Percentiles rank a stretch among this genome's conserved stretches.
Evolutionary conservation across 2,888 invertebrate species (phyloP).

Genomic region (Loripinus fragilis): DNA sequence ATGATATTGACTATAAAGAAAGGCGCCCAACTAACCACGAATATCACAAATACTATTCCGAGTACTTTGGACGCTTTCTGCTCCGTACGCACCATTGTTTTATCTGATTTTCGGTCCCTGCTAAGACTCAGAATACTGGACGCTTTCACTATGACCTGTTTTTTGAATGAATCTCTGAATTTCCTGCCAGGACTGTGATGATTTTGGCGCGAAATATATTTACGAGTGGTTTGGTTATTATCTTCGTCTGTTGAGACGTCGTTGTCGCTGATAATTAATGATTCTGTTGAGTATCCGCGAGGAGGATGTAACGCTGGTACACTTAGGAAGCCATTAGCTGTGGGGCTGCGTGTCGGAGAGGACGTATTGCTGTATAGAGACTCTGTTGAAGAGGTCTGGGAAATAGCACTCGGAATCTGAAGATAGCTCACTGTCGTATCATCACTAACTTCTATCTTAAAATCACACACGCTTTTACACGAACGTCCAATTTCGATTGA

Average conservation of each 20-base stretch:
- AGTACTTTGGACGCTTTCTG: conserved; percentile 96
- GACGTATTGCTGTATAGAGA: conserved; percentile 30
- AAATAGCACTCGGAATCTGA: conserved; percentile 40
- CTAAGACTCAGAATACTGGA: conserved; percentile 77
- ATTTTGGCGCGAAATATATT: background rate
- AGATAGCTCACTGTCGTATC: conserved; percentile 15
- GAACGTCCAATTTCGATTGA: background rate
- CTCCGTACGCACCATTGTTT: conserved; percentile 88
- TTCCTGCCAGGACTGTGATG: background rate
- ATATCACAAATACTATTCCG: conserved; percentile 82
- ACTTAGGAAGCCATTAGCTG: conserved; percentile 38
- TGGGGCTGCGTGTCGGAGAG: background rate
- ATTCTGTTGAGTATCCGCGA: conserved; percentile 47
- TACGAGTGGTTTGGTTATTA: conserved; percentile 24
- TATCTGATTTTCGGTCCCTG: conserved; percentile 58
- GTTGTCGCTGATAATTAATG: conserved; percentile 42
- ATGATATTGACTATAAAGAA: conserved; percentile 81
- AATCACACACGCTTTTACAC: conserved; percentile 31
- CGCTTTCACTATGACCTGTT: conserved; percentile 78
- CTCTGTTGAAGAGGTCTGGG: conserved; percentile 49
- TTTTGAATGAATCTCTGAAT: conserved; percentile 66
- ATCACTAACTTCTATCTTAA: conserved; percentile 26
- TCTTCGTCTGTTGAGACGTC: conserved; percentile 53
- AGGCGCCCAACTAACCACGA: conserved; percentile 83
- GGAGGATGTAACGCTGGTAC: conserved; percentile 32